Conservation (phyloP, 2,113 vertebrate species). For the Microtus montanus region DNA sequence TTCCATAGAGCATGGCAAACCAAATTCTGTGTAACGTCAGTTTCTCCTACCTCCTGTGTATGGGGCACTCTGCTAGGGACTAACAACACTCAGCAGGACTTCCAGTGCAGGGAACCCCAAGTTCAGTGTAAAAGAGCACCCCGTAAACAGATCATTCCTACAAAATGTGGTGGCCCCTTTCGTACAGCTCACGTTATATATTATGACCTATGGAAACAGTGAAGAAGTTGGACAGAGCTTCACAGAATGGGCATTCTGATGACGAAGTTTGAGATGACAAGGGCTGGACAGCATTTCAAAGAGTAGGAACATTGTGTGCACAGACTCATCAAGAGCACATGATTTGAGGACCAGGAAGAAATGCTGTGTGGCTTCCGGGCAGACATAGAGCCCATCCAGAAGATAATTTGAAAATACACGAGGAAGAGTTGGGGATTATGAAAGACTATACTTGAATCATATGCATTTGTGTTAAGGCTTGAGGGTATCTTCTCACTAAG, state of each 20-base stretch:
- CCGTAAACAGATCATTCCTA: not conserved
- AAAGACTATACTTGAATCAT: slow-evolving; percentile 30
- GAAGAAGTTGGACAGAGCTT: slow-evolving; percentile 1
- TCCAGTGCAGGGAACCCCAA: not conserved
- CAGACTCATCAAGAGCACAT: slow-evolving; percentile 65
- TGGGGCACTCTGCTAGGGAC: not conserved
- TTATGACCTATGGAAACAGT: not conserved
- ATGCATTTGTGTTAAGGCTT: slow-evolving; percentile 24
- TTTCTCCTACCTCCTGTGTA: not conserved
- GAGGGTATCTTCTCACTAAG: not conserved
- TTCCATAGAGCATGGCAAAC: not conserved
- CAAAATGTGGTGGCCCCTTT: not conserved
- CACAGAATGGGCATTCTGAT: not conserved
- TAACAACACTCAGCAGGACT: not conserved
- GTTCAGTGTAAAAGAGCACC: not conserved
- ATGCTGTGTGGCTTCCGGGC: slow-evolving; percentile 33
- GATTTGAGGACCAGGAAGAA: slow-evolving; percentile 51
- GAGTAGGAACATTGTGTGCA: slow-evolving; percentile 70
- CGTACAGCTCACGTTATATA: not conserved
- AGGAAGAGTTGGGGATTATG: not conserved
- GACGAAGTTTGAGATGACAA: not conserved
- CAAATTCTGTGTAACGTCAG: not conserved
- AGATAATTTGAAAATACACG: slow-evolving; percentile 54
- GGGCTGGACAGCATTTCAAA: slow-evolving; percentile 52
- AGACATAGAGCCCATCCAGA: slow-evolving; percentile 43